Evolutionary conservation across 1,140 invertebrate genomes (phyloP).

Genomic region (Acromyrmex charruanus): DNA sequence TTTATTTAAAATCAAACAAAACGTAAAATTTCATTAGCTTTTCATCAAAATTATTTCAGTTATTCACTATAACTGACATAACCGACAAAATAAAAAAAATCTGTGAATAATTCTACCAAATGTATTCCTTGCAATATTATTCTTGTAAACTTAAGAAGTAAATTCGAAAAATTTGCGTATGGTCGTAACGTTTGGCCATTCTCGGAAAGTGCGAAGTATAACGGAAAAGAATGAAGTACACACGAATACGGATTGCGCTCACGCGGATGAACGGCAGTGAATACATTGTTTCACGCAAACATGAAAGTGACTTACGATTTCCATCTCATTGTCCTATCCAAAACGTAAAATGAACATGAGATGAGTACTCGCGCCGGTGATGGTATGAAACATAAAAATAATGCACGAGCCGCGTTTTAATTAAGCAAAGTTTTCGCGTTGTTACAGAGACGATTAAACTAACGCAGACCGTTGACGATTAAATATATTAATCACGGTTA

Average conservation of each 20-base stretch:
- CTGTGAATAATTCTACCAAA: background rate
- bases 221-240: conserved; percentile 6
- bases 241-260: conserved; percentile 14
- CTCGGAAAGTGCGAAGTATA: background rate
- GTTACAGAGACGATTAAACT: conserved; percentile 43
- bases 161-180: background rate
- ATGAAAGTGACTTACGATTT: conserved; percentile 59
- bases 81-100: background rate
- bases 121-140: background rate
- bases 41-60: background rate
- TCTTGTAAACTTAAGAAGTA: background rate
- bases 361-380: conserved; percentile 2
- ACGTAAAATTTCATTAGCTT: background rate
- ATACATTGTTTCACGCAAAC: background rate
- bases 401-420: conserved; percentile 35
- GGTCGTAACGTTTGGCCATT: background rate
- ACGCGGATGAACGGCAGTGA: conserved; percentile 15
- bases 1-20: background rate
- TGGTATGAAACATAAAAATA: conserved; percentile 34
- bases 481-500: conserved; percentile 23
- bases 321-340: conserved; percentile 37
- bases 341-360: conserved; percentile 48
- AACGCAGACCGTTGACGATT: conserved; percentile 19
- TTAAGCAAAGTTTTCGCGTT: conserved; percentile 32
- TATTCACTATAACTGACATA: background rate